These are phyloP conservation scores for Liolophura sinensis DNA, from an alignment of 1,140 invertebrate genomes.

Conservation along the genomic window DNA sequence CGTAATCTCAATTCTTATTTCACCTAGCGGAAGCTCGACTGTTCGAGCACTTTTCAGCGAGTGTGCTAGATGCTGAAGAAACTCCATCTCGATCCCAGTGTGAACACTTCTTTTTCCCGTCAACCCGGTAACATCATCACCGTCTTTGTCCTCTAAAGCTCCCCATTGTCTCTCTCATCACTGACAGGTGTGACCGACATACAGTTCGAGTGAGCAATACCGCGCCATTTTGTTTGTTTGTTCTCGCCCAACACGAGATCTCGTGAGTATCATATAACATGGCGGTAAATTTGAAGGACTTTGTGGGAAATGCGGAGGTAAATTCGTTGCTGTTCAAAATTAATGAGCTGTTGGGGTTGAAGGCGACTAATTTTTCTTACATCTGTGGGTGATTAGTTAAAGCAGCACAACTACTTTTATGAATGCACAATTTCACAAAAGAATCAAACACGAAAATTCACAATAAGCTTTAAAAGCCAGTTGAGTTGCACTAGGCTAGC, in stretches of 20 bases:
- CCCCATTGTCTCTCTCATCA: not conserved
- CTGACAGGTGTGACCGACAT: not conserved
- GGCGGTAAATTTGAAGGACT: no score
- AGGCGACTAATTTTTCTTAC: no score
- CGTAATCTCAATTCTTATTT: not conserved
- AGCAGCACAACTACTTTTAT: no score
- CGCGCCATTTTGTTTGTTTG: not conserved
- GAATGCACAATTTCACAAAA: no score
- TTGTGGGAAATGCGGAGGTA: no score
- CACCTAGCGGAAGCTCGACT: constrained; percentile 30
- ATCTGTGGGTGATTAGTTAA: no score
- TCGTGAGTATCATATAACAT: not conserved
- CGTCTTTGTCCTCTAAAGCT: not conserved
- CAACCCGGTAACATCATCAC: not conserved
- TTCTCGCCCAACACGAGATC: not conserved
- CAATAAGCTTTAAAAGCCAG: no score
- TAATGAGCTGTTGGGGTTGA: no score
- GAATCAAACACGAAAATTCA: no score
- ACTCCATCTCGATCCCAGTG: constrained; percentile 21
- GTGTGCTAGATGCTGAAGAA: constrained; percentile 26
- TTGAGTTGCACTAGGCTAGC: no score
- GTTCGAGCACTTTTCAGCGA: constrained; percentile 29
- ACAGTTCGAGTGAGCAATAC: not conserved
- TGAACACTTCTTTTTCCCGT: not conserved
- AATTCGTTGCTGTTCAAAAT: no score